Conservation (phyloP, 1,140 invertebrate genomes). For the Macrobrachium rosenbergii region DNA sequence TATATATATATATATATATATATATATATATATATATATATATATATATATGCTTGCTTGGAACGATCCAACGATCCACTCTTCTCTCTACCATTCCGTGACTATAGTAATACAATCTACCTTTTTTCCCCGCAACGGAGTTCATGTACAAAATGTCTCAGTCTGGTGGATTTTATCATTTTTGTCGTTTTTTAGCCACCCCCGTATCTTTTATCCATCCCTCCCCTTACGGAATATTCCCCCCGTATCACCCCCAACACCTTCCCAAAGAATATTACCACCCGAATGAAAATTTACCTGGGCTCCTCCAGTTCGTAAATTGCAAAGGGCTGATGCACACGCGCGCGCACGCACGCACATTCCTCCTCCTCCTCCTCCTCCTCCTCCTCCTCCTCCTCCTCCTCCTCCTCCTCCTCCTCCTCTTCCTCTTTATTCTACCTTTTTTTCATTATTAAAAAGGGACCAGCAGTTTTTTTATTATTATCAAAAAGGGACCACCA, state of each 20-base stretch:
- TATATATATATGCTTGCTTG: too few relatives aligned
- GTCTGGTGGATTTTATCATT: too few relatives aligned
- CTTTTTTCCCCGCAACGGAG: too few relatives aligned
- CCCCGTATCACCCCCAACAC: not conserved
- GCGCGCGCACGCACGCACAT: not conserved
- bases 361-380: not conserved
- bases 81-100: too few relatives aligned
- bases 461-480: not conserved
- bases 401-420: not conserved
- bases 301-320: not conserved
- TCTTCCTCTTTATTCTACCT: not conserved
- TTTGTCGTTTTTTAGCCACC: not conserved
- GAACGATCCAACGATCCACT: too few relatives aligned
- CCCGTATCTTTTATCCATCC: too few relatives aligned
- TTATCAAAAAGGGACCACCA: too few relatives aligned
- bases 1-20: too few relatives aligned
- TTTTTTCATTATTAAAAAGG: not conserved
- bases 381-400: too few relatives aligned
- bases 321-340: slow-evolving; percentile 14
- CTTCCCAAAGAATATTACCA: not conserved
- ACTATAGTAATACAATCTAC: too few relatives aligned
- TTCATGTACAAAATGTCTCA: not conserved
- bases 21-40: too few relatives aligned
- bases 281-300: too few relatives aligned
- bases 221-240: not conserved